Conservation (phyloP, 2,113 vertebrate species). For the Pluvianellus socialis region DNA sequence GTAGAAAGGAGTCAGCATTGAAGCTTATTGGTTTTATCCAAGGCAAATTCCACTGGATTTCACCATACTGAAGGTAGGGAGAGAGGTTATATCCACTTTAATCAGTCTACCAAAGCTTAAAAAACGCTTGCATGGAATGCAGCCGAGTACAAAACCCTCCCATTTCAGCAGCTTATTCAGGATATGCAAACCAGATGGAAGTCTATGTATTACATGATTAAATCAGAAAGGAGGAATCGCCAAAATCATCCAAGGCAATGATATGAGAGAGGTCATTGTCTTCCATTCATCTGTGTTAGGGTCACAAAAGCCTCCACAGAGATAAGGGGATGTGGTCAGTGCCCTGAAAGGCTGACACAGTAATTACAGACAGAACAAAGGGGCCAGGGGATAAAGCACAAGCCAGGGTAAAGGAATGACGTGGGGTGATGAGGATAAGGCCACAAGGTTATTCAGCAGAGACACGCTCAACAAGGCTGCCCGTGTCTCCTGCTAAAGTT, state of each 20-base stretch:
- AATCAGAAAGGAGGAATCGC: background rate
- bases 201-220: background rate
- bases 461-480: constrained; percentile 7
- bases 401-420: background rate
- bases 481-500: background rate
- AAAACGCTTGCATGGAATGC: background rate
- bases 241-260: background rate
- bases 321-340: background rate
- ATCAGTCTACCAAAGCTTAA: background rate
- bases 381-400: background rate
- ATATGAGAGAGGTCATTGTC: constrained; percentile 15
- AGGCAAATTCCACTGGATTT: background rate
- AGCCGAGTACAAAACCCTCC: background rate
- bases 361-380: constrained; percentile 26
- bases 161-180: background rate
- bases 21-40: background rate
- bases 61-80: background rate
- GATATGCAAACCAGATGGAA: constrained; percentile 11
- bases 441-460: constrained; percentile 16
- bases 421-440: background rate
- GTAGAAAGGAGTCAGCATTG: background rate
- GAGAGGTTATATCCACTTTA: background rate
- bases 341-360: background rate
- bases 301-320: background rate
- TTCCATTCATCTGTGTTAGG: background rate